Base-by-base conservation (phyloP, 2,113 vertebrate genomes). In the Mormoops blainvillei region DNA sequence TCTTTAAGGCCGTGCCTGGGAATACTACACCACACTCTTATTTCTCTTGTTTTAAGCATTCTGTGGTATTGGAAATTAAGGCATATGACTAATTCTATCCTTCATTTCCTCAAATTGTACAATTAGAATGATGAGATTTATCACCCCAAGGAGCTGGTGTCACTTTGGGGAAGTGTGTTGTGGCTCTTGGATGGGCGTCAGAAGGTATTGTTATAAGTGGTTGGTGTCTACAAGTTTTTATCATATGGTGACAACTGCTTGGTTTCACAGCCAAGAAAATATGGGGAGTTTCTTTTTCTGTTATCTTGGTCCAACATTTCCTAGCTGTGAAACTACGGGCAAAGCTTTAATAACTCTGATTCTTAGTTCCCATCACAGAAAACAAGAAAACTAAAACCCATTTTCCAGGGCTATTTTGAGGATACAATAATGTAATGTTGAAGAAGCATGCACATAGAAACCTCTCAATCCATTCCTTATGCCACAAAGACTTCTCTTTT, bases 41-140 rank as follows among this genome's bases (percentile, higher is more conserved):
- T 85, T 76, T 78, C 61, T 91, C 82, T 85, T 58, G 82, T 50
- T 93, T 94, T 43, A 95, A 85, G 20, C 38, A 45, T 65, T 90
- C 41, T 70, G 4, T 87, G 26, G 77, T 82, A 93, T 48, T 78
- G 95, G 67, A 91, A 95, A 95, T 91, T 63, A 93, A 89, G 67
- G 74, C 3, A 26, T 18, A 10, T 19, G 33, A 87, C n/a, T 45
- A 92, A 83, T 91, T 89, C 43, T 77, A 15, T 16, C 43, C 26
- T 95, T 94, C 41, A 92, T 80, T 86, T 90, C 48, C 68, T 97
- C 58, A 61, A 89, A 7, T 33, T 86, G 24, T 71, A 52, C 19
- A 76, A 87, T 87, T 56, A 85, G 52, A 77, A 74, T 41, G n/a
- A 87, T 92, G 56, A 76, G 45, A 73, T 50, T 56, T 87, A 71